Percentiles rank a stretch among this genome's conserved stretches.
These are phyloP conservation scores for Trachurus trachurus DNA, from an alignment of 2,797 vertebrate species.

Conservation along the genomic window DNA sequence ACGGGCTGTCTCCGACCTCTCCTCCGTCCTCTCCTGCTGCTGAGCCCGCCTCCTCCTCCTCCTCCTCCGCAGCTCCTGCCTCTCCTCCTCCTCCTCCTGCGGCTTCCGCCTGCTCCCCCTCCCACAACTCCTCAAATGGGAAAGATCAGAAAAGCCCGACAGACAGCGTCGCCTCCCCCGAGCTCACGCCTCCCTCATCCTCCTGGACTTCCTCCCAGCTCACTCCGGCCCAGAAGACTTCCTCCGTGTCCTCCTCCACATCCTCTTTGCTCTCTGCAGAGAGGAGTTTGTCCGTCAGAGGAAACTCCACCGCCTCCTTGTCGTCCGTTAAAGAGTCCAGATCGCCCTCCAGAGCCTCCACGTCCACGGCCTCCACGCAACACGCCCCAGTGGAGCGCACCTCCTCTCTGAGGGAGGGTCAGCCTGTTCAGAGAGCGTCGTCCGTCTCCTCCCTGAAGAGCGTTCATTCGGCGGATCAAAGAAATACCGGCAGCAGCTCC, in stretches of 20 bases:
- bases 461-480: slow-evolving; percentile 51
- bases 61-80: slow-evolving; percentile 79
- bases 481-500: slow-evolving; percentile 19
- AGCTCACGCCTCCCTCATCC: slow-evolving; percentile 46
- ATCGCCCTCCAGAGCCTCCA: slow-evolving; percentile 60
- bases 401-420: slow-evolving; percentile 49
- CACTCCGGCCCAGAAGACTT: slow-evolving; percentile 48
- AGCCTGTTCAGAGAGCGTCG: slow-evolving; percentile 50
- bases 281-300: slow-evolving; percentile 58
- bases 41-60: slow-evolving; percentile 81
- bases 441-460: slow-evolving; percentile 74
- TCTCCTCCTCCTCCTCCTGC: slow-evolving; percentile 78
- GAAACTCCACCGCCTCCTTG: slow-evolving; percentile 61
- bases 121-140: slow-evolving; percentile 78
- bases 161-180: slow-evolving; percentile 37
- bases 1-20: slow-evolving; percentile 86
- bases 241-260: slow-evolving; percentile 71
- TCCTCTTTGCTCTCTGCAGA: slow-evolving; percentile 74
- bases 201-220: slow-evolving; percentile 60
- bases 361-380: slow-evolving; percentile 45
- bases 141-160: slow-evolving; percentile 40
- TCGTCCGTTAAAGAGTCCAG: slow-evolving; percentile 66
- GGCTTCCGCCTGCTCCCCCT: slow-evolving; percentile 73
- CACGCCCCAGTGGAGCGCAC: slow-evolving; percentile 26
- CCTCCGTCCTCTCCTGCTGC: slow-evolving; percentile 86